Evolutionary conservation across 2,113 vertebrate genomes (phyloP), one percentile per base, ranked within the genome.

Genomic region (Epinephelus lanceolatus): DNA sequence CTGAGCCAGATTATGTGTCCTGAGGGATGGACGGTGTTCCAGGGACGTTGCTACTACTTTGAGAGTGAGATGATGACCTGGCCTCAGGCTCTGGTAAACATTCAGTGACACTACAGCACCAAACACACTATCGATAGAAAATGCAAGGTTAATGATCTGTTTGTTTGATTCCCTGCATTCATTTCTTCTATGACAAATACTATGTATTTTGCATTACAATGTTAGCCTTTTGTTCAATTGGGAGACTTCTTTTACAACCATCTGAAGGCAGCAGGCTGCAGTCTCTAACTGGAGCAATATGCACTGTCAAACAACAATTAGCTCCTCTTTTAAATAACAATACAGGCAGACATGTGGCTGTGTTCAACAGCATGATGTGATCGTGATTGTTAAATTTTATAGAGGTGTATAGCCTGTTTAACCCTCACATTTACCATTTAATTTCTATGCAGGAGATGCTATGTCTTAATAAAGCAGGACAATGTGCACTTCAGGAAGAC

Each of bases 71-170:
- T 0, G n/a, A 17, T 23, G 53, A 30, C 21, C 75, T 78, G 81
- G 81, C 3, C 67, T 52, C 52, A 78, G 61, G 74, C 81, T 71
- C 74, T 72, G 74, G 81, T 83, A 78, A 65, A 70, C 42, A 65
- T 6, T 40, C 14, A 62, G n/a, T 37, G 17, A 18, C 3, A 7
- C 42, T 6, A 19, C 70, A 30, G 23, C 17, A 18, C 37, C 53
- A 47, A 47, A 60, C 23, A 60, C 3, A 40, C 5, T 33, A 10
- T 51, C 5, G 6, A 5, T 8, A 52, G 47, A 33, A 68, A 30
- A 68, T 17, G 2, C 45, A 51, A 23, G 4, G 19, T 51, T 30
- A 51, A 51, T n/a, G 1, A 45, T 65, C 57, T 30, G 0, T 17
- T 57, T 15, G 15, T 27, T 25, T 23, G 23, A 57, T 57, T 59